phyloP scores from a whole-genome alignment of 1,140 invertebrate species.

The Macrobrachium rosenbergii region DNA sequence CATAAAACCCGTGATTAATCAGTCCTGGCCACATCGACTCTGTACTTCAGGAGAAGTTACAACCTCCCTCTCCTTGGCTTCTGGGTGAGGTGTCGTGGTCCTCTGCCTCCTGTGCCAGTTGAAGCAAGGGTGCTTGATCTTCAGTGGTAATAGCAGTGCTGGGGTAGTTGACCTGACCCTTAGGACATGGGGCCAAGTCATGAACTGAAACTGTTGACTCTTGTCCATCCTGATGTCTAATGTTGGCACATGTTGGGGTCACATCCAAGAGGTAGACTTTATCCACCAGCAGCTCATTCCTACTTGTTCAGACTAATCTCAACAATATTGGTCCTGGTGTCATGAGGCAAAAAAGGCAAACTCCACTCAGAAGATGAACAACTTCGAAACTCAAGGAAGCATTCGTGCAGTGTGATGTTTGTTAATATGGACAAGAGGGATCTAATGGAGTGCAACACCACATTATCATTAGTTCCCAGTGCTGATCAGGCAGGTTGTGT shows the following conservation, averaged over 20 bases:
- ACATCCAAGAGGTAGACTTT: conserved; percentile 4
- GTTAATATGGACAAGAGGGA: neutral
- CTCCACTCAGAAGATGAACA: neutral
- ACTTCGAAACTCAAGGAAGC: neutral
- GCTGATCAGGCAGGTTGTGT: too few relatives aligned
- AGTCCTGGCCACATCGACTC: too few relatives aligned
- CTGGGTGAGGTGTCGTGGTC: too few relatives aligned
- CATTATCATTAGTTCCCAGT: too few relatives aligned
- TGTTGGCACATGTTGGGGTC: neutral
- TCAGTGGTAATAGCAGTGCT: too few relatives aligned
- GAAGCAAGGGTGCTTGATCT: too few relatives aligned
- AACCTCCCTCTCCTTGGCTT: too few relatives aligned
- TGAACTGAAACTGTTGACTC: too few relatives aligned
- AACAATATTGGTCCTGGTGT: neutral
- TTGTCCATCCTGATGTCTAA: neutral
- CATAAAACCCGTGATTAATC: too few relatives aligned
- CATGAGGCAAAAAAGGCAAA: neutral
- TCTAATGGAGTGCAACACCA: neutral
- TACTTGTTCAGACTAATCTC: conserved; percentile 1
- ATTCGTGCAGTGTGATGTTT: neutral
- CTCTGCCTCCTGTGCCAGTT: too few relatives aligned
- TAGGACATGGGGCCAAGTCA: too few relatives aligned
- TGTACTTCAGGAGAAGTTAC: too few relatives aligned
- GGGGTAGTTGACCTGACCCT: neutral
- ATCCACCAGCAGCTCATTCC: conserved; percentile 18